Base-by-base conservation (phyloP, 1,140 invertebrate genomes). In the Chironomus striatipennis region DNA sequence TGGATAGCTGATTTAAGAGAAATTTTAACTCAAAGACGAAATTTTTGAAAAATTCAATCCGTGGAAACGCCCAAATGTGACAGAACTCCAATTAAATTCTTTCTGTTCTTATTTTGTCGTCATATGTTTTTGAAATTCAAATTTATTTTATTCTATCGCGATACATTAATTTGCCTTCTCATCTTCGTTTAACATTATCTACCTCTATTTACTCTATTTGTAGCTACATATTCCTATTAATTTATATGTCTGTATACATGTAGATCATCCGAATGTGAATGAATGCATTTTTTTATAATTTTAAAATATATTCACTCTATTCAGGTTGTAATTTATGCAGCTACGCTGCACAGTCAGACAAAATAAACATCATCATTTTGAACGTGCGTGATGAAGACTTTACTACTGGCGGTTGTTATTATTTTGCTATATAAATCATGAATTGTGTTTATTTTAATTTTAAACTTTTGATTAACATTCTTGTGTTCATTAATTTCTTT, bases 371-470 rank as follows among this genome's bases (percentile, higher is more conserved):
- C 5, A 47, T 47, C 15, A 57, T 57, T 57, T 57, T 34, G 24
- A 34, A 34, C 47, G n/a, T 57, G 47, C 47, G 47, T 57, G 47
- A 57, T 57, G 47, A 57, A 57, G 47, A 57, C 47, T 57, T 57
- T 57, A 57, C 47, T 57, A 15, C 47, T 57, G 12, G 47, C 12
- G 47, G 47, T 57, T 57, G 47, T 57, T 57, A n/a, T 57, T n/a
- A 57, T 57, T 57, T 57, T n/a, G 47, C 12, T 57, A 12, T n/a
- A 57, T n/a, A 57, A 57, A 5, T 57, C 47, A 57, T n/a, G 24
- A 57, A n/a, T 15, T 47, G n/a, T 57, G 47, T 57, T 57, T 57
- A 57, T 57, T 57, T 57, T 57, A 57, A 57, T 57, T 10, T n/a
- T 34, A 34, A 34, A 34, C 15, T 57, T 57, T 57, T 57, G 47